Conservation (phyloP, 2,888 invertebrate genomes). For the Diaperis boleti region DNA sequence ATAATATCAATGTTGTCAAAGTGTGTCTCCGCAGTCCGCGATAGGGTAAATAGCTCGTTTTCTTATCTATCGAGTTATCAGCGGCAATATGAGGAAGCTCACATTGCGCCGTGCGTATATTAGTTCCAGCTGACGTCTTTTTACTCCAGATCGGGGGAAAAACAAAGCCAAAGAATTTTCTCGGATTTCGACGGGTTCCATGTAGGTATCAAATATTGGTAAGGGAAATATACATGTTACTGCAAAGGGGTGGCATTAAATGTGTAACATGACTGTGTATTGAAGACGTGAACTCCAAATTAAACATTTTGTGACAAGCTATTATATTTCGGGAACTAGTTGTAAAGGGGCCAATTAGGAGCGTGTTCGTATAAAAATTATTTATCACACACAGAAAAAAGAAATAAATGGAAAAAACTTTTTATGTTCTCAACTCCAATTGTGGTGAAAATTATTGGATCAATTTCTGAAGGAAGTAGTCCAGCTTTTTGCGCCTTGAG, state of each 20-base stretch:
- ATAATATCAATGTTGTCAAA: constrained; percentile 34
- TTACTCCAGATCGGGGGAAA: neutral
- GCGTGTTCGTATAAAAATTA: neutral
- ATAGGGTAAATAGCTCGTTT: constrained; percentile 27
- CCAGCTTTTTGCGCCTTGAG: too few species aligned
- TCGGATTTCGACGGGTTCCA: neutral
- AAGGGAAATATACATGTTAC: neutral
- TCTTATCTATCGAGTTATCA: constrained; percentile 32
- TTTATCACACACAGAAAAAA: too few species aligned
- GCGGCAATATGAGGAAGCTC: constrained; percentile 27
- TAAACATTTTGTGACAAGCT: constrained; percentile 7
- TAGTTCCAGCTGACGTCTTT: constrained; percentile 23
- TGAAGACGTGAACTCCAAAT: neutral
- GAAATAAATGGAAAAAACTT: too few species aligned
- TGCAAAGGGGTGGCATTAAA: neutral
- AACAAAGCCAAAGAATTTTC: constrained; percentile 13
- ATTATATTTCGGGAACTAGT: constrained; percentile 4
- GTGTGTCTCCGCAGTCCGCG: constrained; percentile 12
- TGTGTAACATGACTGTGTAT: neutral
- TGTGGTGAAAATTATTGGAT: too few species aligned
- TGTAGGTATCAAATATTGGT: constrained; percentile 4
- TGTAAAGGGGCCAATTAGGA: constrained; percentile 2
- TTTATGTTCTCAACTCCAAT: too few species aligned
- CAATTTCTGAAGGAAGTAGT: too few species aligned
- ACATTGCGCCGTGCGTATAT: constrained; percentile 20